These are phyloP conservation scores for Magallana nippona DNA, from an alignment of 2,888 invertebrate genomes.

Conservation along the genomic window DNA sequence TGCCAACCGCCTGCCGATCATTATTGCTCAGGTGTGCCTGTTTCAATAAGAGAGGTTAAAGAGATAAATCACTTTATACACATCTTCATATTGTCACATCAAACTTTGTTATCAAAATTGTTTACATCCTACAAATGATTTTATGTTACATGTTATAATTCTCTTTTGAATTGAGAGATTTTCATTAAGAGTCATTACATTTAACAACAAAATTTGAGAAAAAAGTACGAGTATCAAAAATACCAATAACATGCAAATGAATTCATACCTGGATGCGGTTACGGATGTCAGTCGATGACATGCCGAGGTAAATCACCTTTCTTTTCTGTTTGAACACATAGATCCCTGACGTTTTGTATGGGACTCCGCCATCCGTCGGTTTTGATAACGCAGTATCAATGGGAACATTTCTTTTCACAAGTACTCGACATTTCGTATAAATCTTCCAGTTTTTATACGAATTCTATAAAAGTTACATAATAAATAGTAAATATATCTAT, in stretches of 20 bases:
- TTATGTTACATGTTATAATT: no score
- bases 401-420: background rate
- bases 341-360: background rate
- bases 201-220: no score
- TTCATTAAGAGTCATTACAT: no score
- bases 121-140: no score
- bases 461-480: background rate
- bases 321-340: constrained; percentile 14
- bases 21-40: constrained; percentile 7
- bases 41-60: background rate
- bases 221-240: background rate
- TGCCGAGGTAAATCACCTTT: constrained; percentile 18
- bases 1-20: background rate
- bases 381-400: constrained; percentile 1
- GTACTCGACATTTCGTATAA: background rate
- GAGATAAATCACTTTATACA: no score
- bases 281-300: constrained; percentile 5
- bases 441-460: background rate
- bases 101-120: no score
- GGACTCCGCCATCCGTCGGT: constrained; percentile 14
- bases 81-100: no score
- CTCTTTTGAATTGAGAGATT: no score
- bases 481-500: background rate
- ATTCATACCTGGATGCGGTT: background rate
- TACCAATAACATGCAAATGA: no score